Conservation (phyloP, 2,113 vertebrate genomes). For the Tautogolabrus adspersus region DNA sequence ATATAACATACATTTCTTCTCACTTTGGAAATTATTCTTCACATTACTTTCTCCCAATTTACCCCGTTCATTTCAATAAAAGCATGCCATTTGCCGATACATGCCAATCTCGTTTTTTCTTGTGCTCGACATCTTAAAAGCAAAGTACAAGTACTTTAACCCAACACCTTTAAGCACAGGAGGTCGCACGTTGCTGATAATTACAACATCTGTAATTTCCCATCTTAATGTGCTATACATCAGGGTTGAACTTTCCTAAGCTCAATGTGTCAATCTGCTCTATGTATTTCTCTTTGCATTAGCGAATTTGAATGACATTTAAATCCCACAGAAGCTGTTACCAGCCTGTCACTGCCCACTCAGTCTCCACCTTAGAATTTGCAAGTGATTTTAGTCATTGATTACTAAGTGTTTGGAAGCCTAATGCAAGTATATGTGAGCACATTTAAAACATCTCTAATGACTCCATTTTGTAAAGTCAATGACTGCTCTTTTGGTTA, state of each 20-base stretch:
- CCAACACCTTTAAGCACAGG: constrained; percentile 56
- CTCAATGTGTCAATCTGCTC: constrained; percentile 78
- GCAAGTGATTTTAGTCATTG: constrained; percentile 81
- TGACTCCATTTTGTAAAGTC: constrained; percentile 61
- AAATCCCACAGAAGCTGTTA: constrained; percentile 78
- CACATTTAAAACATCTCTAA: constrained; percentile 67
- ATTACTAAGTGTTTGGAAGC: constrained; percentile 73
- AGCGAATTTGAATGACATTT: constrained; percentile 86
- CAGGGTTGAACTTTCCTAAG: constrained; percentile 82
- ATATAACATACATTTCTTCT: constrained; percentile 30
- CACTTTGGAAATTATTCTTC: constrained; percentile 64
- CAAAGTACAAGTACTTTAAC: constrained; percentile 75
- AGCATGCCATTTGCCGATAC: constrained; percentile 70
- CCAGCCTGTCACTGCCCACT: constrained; percentile 81
- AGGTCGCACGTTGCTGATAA: constrained; percentile 77
- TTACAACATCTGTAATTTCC: constrained; percentile 81
- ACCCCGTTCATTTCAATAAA: constrained; percentile 71
- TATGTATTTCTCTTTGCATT: constrained; percentile 83
- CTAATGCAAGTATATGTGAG: constrained; percentile 60
- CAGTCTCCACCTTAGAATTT: constrained; percentile 76
- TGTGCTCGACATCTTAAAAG: constrained; percentile 65
- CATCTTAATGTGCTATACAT: constrained; percentile 84
- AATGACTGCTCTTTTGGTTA: constrained; percentile 63
- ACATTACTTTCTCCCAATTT: constrained; percentile 66
- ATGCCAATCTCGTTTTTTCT: constrained; percentile 57